Percentiles rank a stretch among this genome's conserved stretches.
Conservation (phyloP, 2,113 vertebrate species). For the Mastomys coucha region DNA sequence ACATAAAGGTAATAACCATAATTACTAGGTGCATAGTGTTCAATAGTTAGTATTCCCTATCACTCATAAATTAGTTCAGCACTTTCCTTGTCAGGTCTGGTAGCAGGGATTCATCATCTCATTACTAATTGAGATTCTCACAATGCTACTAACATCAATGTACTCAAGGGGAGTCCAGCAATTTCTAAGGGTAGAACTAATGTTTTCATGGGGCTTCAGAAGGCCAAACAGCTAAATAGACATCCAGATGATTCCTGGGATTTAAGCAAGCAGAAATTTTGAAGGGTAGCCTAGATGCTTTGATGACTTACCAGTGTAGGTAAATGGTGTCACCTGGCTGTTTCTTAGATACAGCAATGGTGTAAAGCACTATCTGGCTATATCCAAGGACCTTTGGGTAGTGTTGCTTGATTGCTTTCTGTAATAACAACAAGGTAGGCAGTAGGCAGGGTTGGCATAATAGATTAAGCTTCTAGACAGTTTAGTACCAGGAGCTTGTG, state of each 20-base stretch:
- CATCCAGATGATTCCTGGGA: neutral
- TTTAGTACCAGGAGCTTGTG: neutral
- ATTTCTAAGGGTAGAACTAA: too few relatives aligned
- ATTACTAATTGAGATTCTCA: neutral
- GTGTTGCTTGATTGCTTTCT: neutral
- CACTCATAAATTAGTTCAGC: neutral
- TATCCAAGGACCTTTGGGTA: neutral
- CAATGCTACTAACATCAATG: neutral
- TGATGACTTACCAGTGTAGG: neutral
- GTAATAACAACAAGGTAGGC: neutral
- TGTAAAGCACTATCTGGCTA: neutral
- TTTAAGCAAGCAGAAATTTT: neutral
- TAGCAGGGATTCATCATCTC: neutral
- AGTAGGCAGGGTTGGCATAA: neutral
- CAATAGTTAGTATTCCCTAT: neutral
- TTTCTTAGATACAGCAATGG: neutral
- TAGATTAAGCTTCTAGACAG: neutral
- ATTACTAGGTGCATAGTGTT: rapidly evolving
- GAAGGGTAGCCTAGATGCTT: neutral
- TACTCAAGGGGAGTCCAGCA: neutral
- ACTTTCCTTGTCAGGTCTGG: neutral
- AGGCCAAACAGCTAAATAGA: neutral
- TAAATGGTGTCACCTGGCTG: neutral
- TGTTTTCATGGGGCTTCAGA: too few relatives aligned
- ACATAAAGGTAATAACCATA: neutral